phyloP scores from a whole-genome alignment of 1,140 invertebrate species.

The Philopotamus ludificatus region DNA sequence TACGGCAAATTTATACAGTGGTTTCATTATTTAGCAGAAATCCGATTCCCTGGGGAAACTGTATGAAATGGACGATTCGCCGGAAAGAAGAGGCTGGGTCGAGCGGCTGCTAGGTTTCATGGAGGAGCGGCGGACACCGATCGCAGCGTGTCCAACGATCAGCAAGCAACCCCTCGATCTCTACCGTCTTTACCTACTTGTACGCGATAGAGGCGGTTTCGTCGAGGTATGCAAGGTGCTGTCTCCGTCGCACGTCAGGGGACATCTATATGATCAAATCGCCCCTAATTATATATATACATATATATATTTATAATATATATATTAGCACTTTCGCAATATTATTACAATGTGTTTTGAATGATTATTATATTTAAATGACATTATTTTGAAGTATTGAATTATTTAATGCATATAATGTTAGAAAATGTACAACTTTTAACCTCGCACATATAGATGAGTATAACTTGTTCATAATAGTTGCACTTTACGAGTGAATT shows the following conservation, averaged over 20 bases:
- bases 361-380: no score
- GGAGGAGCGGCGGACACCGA: conserved; percentile 89
- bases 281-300: no score
- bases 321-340: no score
- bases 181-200: conserved; percentile 90
- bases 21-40: conserved; percentile 61
- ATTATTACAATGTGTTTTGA: no score
- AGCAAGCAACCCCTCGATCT: conserved; percentile 98
- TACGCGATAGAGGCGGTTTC: conserved; percentile 95
- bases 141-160: conserved; percentile 94
- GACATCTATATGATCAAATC: conserved; percentile 17
- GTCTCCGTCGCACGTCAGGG: conserved; percentile 49
- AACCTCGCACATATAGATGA: no score
- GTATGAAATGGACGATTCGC: conserved; percentile 96
- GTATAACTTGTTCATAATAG: no score
- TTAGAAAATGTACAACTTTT: no score
- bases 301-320: no score
- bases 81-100: conserved; percentile 85
- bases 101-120: conserved; percentile 91
- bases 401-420: no score
- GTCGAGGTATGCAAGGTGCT: conserved; percentile 88
- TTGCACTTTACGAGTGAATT: no score
- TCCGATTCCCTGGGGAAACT: conserved; percentile 88
- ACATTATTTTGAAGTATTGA: no score
- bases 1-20: background rate